Evolutionary conservation across 1,140 invertebrate species (phyloP), one percentile per base, ranked within the genome.

Genomic region (Zaprionus lachaisei): DNA sequence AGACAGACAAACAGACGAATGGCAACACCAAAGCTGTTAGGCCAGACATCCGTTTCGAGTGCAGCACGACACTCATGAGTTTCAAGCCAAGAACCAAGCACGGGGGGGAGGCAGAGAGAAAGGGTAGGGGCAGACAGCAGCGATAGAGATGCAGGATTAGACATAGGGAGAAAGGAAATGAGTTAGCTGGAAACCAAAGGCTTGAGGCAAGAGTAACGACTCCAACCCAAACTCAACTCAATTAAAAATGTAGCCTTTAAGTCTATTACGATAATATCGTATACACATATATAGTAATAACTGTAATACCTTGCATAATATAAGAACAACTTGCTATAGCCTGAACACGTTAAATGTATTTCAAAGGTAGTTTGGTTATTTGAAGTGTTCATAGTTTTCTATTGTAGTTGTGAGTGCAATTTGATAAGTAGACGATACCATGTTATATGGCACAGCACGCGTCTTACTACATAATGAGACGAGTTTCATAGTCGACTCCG

Each of bases 21-120:
- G 24, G 49, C 58, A 60, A 65, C 12, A 38, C 60, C 67, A 70
- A 62, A 56, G 56, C 61, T 61, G 68, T 41, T 55, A 62, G 41
- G 69, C 74, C 41, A 77, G 67, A 77, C 70, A 77, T 77, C 74
- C 74, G 74, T 65, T 67, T 65, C 26, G 68, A 63, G 58, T 71
- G 47, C 26, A 20, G n/a, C 56, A 37, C 20, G 41, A 55, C 22
- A 70, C 37, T 37, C 38, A 61, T 54, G 65, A 37, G 34, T 73
- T 26, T 22, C 6, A 7, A 17, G 71, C 49, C 64, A 56, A 62
- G 49, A 69, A 44, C 49, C 14, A 38, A 62, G 37, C 28, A 17
- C 7, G n/a, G 2, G 20, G 20, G 22, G 31, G 31, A 31, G 11
- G 5, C 11, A 55, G 22, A 47, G 61, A 22, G 20, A 1, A 14